Base-by-base conservation (phyloP, 2,113 vertebrate species). In the Heterotis niloticus region DNA sequence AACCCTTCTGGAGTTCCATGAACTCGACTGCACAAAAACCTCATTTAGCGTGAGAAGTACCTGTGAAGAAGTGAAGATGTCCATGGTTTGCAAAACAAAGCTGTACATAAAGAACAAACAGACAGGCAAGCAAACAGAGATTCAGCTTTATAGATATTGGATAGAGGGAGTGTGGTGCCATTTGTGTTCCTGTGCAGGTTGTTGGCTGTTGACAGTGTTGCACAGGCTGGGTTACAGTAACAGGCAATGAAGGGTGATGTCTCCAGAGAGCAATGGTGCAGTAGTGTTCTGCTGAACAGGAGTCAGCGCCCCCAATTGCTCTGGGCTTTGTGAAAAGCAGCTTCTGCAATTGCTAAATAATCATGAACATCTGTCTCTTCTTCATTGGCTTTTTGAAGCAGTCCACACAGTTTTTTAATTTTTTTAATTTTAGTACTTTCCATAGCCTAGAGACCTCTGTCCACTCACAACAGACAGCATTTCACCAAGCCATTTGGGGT, bases 251-350 rank as follows among this genome's bases (percentile, higher is more conserved):
- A 10, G 18, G 51, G 7, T 20, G 54, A 60, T 24, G 23, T 17
- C 18, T 16, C 60, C 7, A 1, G 29, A n/a, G 62, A 77, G 75
- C n/a, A 77, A 64, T 77, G 75, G 52, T 62, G 52, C 65, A 23
- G 54, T 16, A 7, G 44, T 75, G 73, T 66, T 67, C 64, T 34
- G 5, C 64, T 24, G 44, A 28, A 52, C 64, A 28, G 14, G 64
- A 56, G 51, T 28, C 44, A 56, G 44, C n/a, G 0, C 34, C n/a
- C 34, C 34, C 34, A 17, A 12, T 10, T 20, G 20, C 20, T 64
- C 60, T 54, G 10, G 1, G 10, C 29, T 17, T 52, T 77, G 34
- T 77, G 75, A 60, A 77, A 77, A 77, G 65, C 52, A 44, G 54
- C 9, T 23, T 28, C 60, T 77, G 14, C 62, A 51, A 14, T 13